Evolutionary conservation across 2,888 invertebrate species (phyloP).

Genomic region (Sussaba pulchella): DNA sequence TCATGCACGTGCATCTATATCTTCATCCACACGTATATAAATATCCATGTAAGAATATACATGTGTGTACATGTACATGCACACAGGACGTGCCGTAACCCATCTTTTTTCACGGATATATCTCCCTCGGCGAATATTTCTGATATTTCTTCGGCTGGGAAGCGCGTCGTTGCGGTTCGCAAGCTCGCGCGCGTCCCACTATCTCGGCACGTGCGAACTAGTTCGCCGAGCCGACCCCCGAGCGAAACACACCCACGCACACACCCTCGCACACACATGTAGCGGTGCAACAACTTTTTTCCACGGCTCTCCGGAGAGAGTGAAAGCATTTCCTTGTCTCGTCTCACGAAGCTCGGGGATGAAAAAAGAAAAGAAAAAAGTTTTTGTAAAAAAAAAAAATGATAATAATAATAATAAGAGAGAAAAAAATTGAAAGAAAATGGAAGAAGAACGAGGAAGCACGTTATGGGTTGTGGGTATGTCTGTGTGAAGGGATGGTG

Average conservation of each 20-base stretch:
- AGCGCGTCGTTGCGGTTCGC: slow-evolving; percentile 1
- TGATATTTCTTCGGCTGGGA: slow-evolving; percentile 53
- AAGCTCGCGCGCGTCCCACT: slow-evolving; percentile 10
- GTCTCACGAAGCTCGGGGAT: slow-evolving; percentile 23
- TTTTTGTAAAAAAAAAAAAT: not conserved
- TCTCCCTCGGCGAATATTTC: slow-evolving; percentile 53
- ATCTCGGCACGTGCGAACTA: slow-evolving; percentile 59
- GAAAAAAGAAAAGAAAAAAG: not conserved
- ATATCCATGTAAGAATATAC: not conserved
- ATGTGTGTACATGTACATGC: not conserved
- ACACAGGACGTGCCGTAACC: not conserved
- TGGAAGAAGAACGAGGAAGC: not conserved
- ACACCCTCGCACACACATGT: no score
- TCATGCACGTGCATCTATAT: not conserved
- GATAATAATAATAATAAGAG: slow-evolving; percentile 16
- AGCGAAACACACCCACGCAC: slow-evolving; percentile 24
- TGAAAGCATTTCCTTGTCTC: slow-evolving; percentile 67
- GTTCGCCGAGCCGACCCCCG: slow-evolving; percentile 21
- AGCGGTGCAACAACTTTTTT: slow-evolving; percentile 58
- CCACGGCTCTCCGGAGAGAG: slow-evolving; percentile 41
- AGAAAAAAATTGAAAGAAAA: not conserved
- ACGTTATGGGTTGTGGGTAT: not conserved
- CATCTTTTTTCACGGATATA: slow-evolving; percentile 36
- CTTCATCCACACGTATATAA: not conserved
- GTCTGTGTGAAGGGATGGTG: slow-evolving; percentile 16